phyloP scores from a whole-genome alignment of 2,797 vertebrate species.

The Channa striata region DNA sequence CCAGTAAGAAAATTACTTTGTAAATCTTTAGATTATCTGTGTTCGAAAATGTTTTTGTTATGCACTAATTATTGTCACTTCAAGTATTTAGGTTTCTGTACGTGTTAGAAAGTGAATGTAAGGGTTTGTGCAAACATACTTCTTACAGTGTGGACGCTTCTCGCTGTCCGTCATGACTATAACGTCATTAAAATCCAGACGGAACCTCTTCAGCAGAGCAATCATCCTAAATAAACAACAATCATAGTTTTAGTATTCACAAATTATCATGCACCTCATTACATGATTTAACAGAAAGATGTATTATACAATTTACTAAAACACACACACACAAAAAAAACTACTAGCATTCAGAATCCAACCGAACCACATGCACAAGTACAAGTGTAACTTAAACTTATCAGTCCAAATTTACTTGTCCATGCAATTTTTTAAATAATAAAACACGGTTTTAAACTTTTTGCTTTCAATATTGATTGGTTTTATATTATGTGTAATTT shows the following conservation, averaged over 20 bases:
- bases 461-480: too few relatives aligned
- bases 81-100: background rate
- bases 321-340: too few relatives aligned
- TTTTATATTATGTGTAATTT: too few relatives aligned
- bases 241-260: background rate
- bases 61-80: background rate
- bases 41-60: background rate
- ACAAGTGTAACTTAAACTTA: too few relatives aligned
- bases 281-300: background rate
- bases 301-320: too few relatives aligned
- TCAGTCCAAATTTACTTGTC: too few relatives aligned
- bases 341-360: background rate
- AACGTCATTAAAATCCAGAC: slow-evolving; percentile 82
- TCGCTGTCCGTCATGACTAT: slow-evolving; percentile 83
- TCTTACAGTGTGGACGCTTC: slow-evolving; percentile 75
- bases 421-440: too few relatives aligned
- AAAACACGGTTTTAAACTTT: too few relatives aligned
- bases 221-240: slow-evolving; percentile 73
- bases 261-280: too few relatives aligned
- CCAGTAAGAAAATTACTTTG: background rate
- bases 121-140: slow-evolving; percentile 51
- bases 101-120: background rate
- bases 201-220: slow-evolving; percentile 80
- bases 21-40: too few relatives aligned
- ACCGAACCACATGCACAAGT: background rate